Evolutionary conservation across 1,140 invertebrate species (phyloP), one percentile per base, ranked within the genome.

Genomic region (Brachionus paranguensis): DNA sequence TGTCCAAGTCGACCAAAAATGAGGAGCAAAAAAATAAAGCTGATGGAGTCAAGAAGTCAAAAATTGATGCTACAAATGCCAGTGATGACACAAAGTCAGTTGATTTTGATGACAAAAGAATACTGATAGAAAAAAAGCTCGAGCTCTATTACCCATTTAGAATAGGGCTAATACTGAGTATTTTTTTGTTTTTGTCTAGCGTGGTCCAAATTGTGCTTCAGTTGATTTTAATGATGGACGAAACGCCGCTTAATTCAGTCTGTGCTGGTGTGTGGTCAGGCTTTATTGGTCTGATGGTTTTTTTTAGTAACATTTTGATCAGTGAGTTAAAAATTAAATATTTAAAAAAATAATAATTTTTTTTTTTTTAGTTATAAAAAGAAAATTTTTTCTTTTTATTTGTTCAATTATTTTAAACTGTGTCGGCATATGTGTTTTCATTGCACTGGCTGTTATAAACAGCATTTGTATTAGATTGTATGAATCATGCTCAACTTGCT

Each of bases 361-460:
- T 45, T 43, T 43, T n/a, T 24, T 45, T 29, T 76, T 72, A 76
- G 72, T 76, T 27, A 12, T 76, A 27, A 76, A 53, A 5, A 29
- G 45, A 50, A 76, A 27, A 27, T 50, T 37, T 76, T 5, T 2
- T 6, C 3, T 76, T 1, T 76, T 27, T 17, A 6, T 47, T 50
- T 50, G 27, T 12, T 76, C 72, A 53, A 50, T 76, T 27, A 37
- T 76, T 10, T 24, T 47, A 14, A 76, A 76, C 5, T 50, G 20
- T 27, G 50, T 76, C 50, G 72, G 72, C 24, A 76, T 76, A 20
- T 47, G 8, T 24, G 45, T 76, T 5, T 76, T 76, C n/a, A 76
- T 76, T 27, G 41, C 72, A 3, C 50, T 76, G 27, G 72, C 72
- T 76, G 45, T 76, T 50, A 50, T 76, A 76, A 76, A 76, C 45